These are phyloP conservation scores for Drosophila eohydei DNA, from an alignment of 2,888 invertebrate genomes.

Conservation along the genomic window DNA sequence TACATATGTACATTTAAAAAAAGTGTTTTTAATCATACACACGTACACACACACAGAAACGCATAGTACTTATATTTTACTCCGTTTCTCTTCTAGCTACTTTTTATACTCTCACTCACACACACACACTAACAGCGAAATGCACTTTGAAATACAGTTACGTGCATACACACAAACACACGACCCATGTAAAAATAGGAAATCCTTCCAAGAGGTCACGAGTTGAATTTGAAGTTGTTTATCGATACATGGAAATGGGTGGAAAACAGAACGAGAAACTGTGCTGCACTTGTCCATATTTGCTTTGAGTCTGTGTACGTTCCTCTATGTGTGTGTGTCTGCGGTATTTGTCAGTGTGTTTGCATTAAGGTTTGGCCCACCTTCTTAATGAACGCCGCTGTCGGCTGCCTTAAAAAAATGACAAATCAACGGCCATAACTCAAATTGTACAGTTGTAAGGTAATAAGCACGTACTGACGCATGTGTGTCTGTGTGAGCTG, in stretches of 20 bases:
- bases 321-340: constrained; percentile 8
- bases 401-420: constrained; percentile 24
- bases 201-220: constrained; percentile 76
- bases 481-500: constrained; percentile 19
- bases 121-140: constrained; percentile 46
- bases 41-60: constrained; percentile 20
- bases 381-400: constrained; percentile 41
- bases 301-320: constrained; percentile 1
- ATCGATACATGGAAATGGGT: constrained; percentile 47
- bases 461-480: constrained; percentile 48
- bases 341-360: background rate
- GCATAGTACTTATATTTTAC: constrained; percentile 34
- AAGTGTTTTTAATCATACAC: constrained; percentile 49
- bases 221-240: constrained; percentile 65
- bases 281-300: constrained; percentile 48
- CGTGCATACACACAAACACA: constrained; percentile 50
- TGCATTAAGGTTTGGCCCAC: constrained; percentile 36
- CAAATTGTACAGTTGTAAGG: constrained; percentile 60
- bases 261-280: constrained; percentile 26
- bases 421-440: constrained; percentile 54
- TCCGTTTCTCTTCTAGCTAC: constrained; percentile 28
- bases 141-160: constrained; percentile 75
- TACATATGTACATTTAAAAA: constrained; percentile 1
- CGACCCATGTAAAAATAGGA: constrained; percentile 69
- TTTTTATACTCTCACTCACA: constrained; percentile 19